phyloP scores from a whole-genome alignment of 1,140 invertebrate species.

The Hycleus cichorii region DNA sequence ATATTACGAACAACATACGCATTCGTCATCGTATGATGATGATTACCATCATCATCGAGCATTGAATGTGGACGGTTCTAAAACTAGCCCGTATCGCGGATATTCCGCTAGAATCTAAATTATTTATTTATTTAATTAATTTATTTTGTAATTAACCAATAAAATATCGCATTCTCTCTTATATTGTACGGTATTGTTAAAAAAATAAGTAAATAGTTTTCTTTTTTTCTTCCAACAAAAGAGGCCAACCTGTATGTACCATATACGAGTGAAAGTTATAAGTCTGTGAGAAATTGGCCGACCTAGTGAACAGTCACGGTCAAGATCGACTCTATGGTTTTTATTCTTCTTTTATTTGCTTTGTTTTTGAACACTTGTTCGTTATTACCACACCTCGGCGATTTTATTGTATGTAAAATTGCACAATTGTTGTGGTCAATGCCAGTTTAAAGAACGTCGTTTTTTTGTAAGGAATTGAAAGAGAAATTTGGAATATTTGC shows the following conservation, averaged over 20 bases:
- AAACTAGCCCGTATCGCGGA: background rate
- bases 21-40: conserved; percentile 64
- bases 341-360: background rate
- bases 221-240: background rate
- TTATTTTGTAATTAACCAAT: background rate
- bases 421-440: no score
- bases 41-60: conserved; percentile 49
- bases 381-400: no score
- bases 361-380: background rate
- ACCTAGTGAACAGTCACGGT: conserved; percentile 6
- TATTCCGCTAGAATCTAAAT: background rate
- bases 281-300: conserved; percentile 8
- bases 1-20: conserved; percentile 65
- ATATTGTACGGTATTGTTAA: background rate
- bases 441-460: no score
- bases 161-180: background rate
- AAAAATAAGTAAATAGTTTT: background rate
- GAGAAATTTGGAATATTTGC: no score
- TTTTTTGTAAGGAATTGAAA: no score
- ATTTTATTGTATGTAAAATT: no score
- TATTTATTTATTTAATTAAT: background rate
- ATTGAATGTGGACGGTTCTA: background rate
- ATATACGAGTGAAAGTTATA: conserved; percentile 10
- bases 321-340: background rate
- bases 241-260: conserved; percentile 42